phyloP scores from a whole-genome alignment of 2,888 invertebrate species.

The Plebejus melissa region DNA sequence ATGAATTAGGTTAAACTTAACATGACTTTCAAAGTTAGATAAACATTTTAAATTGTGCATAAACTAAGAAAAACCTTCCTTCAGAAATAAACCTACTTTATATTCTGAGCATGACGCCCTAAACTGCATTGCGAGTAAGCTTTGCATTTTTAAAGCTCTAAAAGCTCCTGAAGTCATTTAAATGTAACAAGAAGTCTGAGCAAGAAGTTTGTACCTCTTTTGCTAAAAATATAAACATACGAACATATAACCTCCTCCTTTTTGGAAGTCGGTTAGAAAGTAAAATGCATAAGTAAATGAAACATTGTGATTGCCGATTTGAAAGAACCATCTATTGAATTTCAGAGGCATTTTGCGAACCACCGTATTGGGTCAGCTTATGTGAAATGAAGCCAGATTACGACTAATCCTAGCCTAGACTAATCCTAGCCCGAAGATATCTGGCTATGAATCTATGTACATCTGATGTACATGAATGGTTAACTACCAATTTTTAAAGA shows the following conservation, averaged over 20 bases:
- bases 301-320: background rate
- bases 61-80: background rate
- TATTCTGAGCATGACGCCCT: background rate
- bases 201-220: background rate
- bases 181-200: background rate
- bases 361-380: background rate
- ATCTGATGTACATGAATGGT: background rate
- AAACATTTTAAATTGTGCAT: background rate
- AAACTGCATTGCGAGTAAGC: background rate
- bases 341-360: too few species aligned
- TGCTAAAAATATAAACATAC: too few species aligned
- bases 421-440: background rate
- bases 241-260: too few species aligned
- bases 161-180: background rate
- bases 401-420: background rate
- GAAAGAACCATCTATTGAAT: background rate
- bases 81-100: background rate
- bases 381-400: background rate
- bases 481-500: background rate
- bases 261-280: too few species aligned
- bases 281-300: too few species aligned
- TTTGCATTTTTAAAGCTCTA: constrained; percentile 1
- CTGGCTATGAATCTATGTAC: background rate
- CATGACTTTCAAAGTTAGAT: background rate
- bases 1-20: background rate